Percentiles rank a stretch among this genome's conserved stretches.
phyloP scores from a whole-genome alignment of 2,888 invertebrate species.

The Drosophila dives region DNA sequence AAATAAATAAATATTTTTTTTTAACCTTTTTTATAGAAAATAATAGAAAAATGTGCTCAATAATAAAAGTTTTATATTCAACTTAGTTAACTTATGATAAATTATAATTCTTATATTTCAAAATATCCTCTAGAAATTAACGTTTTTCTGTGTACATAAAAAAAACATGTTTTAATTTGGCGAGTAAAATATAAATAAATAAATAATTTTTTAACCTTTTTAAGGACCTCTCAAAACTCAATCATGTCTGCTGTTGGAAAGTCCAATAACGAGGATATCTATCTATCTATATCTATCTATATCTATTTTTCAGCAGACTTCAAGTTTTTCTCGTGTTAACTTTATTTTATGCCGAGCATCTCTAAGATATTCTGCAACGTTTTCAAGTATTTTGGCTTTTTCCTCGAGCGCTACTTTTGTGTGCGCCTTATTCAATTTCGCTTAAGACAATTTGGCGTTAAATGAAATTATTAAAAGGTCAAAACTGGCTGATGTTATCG shows the following conservation, averaged over 20 bases:
- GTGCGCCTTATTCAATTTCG: constrained; percentile 67
- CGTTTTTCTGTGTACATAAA: neutral
- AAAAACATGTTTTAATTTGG: neutral
- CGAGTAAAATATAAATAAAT: too few relatives aligned
- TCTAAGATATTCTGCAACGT: neutral
- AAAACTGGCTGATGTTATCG: constrained; percentile 61
- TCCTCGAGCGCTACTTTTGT: constrained; percentile 24
- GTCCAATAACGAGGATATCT: neutral
- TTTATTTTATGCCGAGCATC: constrained; percentile 5
- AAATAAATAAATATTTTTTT: neutral
- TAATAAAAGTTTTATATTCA: too few relatives aligned
- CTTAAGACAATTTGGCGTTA: constrained; percentile 63
- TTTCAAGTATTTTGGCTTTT: constrained; percentile 14
- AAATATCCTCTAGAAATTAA: too few relatives aligned
- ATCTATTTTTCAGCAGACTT: neutral
- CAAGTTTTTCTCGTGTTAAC: neutral
- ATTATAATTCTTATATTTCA: too few relatives aligned
- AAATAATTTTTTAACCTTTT: neutral
- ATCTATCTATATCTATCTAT: too few relatives aligned
- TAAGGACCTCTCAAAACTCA: neutral
- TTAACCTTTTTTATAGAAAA: neutral
- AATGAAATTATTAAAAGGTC: constrained; percentile 73
- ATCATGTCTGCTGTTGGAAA: neutral
- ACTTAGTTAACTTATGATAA: too few relatives aligned
- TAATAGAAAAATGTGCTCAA: too few relatives aligned